A percentile compares a stretch with the other conserved stretches of the same genome.
Conservation (phyloP, 2,888 invertebrate genomes). For the Meteorus cinctellus region DNA sequence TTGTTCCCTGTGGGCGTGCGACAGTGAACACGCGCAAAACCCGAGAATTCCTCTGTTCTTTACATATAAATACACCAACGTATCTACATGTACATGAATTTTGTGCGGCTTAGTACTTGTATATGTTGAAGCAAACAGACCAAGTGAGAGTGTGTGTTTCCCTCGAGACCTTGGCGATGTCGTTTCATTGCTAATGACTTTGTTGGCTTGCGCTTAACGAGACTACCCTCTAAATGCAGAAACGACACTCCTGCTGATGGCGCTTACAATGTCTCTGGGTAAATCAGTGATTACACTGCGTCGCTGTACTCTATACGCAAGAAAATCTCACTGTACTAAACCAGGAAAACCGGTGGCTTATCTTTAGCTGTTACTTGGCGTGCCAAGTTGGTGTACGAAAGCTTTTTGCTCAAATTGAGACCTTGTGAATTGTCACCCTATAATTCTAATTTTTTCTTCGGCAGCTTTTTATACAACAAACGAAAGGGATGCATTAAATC, state of each 20-base stretch:
- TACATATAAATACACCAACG: background rate
- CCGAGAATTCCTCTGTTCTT: conserved; percentile 7
- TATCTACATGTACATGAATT: conserved; percentile 1
- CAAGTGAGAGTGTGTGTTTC: conserved; percentile 45
- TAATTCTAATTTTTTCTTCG: background rate
- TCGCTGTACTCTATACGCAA: conserved; percentile 4
- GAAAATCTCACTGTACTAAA: background rate
- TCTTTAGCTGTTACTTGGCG: background rate
- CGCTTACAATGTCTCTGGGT: conserved; percentile 36
- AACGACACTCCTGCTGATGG: conserved; percentile 59
- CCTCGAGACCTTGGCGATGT: conserved; percentile 49
- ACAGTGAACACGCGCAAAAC: conserved; percentile 17
- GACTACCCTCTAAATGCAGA: conserved; percentile 64
- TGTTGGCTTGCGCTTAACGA: conserved; percentile 67
- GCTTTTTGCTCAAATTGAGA: background rate
- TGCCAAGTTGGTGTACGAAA: conserved; percentile 3
- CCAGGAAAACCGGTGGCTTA: background rate
- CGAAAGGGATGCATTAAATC: background rate
- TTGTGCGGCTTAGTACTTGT: conserved; percentile 2
- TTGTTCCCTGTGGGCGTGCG: conserved; percentile 19
- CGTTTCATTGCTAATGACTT: conserved; percentile 66
- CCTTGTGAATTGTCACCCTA: conserved; percentile 1
- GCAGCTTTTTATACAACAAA: background rate
- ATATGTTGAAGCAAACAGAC: conserved; percentile 27
- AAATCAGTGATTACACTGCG: conserved; percentile 47